Percentiles rank a stretch among this genome's conserved stretches.
Evolutionary conservation across 2,797 vertebrate species (phyloP).

Genomic region (Coreius guichenoti): DNA sequence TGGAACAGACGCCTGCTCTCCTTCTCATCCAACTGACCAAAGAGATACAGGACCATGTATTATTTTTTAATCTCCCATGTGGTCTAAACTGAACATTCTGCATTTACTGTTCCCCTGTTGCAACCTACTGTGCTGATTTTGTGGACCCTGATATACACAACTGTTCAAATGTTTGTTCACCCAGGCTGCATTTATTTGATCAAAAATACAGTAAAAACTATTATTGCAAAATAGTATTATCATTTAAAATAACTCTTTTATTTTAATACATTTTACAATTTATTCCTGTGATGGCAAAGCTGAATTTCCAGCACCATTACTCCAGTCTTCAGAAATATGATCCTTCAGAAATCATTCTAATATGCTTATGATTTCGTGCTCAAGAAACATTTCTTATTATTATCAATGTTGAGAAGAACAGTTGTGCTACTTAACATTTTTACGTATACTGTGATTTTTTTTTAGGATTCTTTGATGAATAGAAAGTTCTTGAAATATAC

Average conservation of each 20-base stretch:
- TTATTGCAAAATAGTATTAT: neutral
- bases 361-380: neutral
- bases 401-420: neutral
- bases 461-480: neutral
- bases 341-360: neutral
- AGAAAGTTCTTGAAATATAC: neutral
- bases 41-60: slow-evolving; percentile 41
- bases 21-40: slow-evolving; percentile 92
- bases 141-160: neutral
- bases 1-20: slow-evolving; percentile 97
- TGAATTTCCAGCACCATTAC: neutral
- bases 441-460: neutral
- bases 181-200: neutral
- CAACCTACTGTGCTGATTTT: neutral
- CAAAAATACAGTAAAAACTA: neutral
- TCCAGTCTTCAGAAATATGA: neutral
- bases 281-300: neutral
- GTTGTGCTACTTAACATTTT: neutral
- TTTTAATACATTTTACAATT: neutral
- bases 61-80: neutral
- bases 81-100: neutral
- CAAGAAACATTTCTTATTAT: neutral
- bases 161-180: neutral
- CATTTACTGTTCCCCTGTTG: neutral
- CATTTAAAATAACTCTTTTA: neutral